Conservation (phyloP, 2,888 invertebrate species). For the Acronicta aceris region DNA sequence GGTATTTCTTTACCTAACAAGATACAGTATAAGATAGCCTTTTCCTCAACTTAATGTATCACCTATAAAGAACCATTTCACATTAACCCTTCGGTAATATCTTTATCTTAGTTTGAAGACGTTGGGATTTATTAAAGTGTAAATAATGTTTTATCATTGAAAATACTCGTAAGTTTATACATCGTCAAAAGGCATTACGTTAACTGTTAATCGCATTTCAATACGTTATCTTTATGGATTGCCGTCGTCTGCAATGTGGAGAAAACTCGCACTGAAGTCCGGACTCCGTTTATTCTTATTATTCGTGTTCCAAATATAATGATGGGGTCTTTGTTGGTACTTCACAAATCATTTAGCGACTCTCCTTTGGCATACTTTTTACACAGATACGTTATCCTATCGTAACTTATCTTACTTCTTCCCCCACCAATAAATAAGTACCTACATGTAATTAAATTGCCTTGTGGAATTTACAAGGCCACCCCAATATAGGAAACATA, state of each 20-base stretch:
- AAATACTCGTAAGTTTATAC: conserved; percentile 69
- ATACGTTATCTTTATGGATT: conserved; percentile 79
- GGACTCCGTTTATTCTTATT: conserved; percentile 71
- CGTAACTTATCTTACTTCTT: no score
- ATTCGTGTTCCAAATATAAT: conserved; percentile 68
- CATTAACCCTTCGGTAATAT: conserved; percentile 60
- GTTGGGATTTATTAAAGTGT: conserved; percentile 74
- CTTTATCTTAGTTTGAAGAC: conserved; percentile 62
- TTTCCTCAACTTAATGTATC: conserved; percentile 68
- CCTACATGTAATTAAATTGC: no score
- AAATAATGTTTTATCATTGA: conserved; percentile 75
- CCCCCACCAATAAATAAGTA: no score
- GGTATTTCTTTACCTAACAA: conserved; percentile 82
- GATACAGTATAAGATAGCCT: conserved; percentile 71
- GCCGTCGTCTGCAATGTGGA: conserved; percentile 69
- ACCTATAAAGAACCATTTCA: conserved; percentile 67
- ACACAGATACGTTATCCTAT: conserved; percentile 23
- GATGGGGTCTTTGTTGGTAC: conserved; percentile 49
- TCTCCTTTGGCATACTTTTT: conserved; percentile 41
- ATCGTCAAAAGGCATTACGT: conserved; percentile 76
- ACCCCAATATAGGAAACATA: no score
- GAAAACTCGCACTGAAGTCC: conserved; percentile 70
- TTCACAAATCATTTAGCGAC: conserved; percentile 42
- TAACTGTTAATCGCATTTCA: conserved; percentile 78
- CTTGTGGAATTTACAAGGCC: no score